Conservation (phyloP, 2,797 vertebrate genomes). For the Poeciliopsis paucimaculata region DNA sequence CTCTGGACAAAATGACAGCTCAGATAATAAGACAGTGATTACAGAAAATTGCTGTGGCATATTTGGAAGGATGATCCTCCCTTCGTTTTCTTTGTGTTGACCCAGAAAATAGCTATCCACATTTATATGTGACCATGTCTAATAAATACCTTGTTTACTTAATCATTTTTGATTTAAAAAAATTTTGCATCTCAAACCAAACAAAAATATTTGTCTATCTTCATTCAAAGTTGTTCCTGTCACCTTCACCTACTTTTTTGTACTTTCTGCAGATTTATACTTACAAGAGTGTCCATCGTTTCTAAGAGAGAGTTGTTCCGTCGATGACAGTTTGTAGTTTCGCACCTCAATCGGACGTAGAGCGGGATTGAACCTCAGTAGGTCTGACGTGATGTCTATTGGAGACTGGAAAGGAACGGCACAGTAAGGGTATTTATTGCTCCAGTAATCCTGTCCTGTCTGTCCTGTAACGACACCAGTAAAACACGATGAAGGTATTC, state of each 20-base stretch:
- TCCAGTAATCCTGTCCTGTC: slow-evolving; percentile 87
- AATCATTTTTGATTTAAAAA: slow-evolving; percentile 23
- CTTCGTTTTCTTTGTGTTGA: slow-evolving; percentile 67
- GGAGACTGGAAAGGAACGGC: slow-evolving; percentile 91
- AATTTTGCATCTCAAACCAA: slow-evolving; percentile 5
- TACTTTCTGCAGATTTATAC: slow-evolving; percentile 36
- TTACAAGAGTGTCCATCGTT: slow-evolving; percentile 95
- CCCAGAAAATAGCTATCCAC: slow-evolving; percentile 60
- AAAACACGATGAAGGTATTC: not conserved
- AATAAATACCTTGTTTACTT: slow-evolving; percentile 33
- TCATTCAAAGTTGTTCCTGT: slow-evolving; percentile 1
- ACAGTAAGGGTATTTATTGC: slow-evolving; percentile 87
- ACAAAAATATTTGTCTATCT: slow-evolving; percentile 22
- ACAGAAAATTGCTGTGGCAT: slow-evolving; percentile 71
- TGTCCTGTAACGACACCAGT: slow-evolving; percentile 77
- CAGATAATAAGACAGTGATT: slow-evolving; percentile 77
- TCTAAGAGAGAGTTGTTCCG: slow-evolving; percentile 84
- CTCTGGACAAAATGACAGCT: slow-evolving; percentile 51
- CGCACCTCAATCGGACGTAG: slow-evolving; percentile 85
- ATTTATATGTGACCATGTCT: slow-evolving; percentile 35
- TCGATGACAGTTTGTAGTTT: slow-evolving; percentile 85
- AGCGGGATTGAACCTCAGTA: slow-evolving; percentile 88
- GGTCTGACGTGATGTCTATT: slow-evolving; percentile 87
- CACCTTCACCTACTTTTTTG: slow-evolving; percentile 11
- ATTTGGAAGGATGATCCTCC: slow-evolving; percentile 60